Base-by-base conservation (phyloP, 2,113 vertebrate species). In the Pampusana beccarii region DNA sequence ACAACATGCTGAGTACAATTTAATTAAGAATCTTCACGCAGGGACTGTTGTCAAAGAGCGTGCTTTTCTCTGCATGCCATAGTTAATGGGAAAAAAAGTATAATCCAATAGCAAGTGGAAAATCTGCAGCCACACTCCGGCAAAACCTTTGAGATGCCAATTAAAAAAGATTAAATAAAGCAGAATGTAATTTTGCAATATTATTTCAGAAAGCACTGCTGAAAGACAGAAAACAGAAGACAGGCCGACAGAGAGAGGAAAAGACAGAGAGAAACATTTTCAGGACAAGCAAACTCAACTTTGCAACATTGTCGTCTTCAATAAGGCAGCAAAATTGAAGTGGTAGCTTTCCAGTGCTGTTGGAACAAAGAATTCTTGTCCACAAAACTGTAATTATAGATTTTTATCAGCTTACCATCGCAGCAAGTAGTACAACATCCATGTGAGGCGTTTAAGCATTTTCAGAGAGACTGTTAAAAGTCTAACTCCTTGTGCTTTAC, bases 91-190 rank as follows among this genome's bases (percentile, higher is more conserved):
- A 36, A 60, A 74, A 74, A 40, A 56, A 11, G 10, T 44, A 61
- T 82, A 77, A 84, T 60, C 44, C n/a, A 15, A 73, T 53, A 85
- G 38, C 23, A 58, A 90, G 61, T 46, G 16, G 40, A 93, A 93
- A 87, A 72, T 67, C 36, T 67, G 20, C 61, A 80, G 53, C 44
- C 33, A 38, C 34, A 33, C 58, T 73, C 62, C 61, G 53, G 40
- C 64, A 86, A 92, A 89, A 54, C 62, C 48, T 71, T 66, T 71
- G 75, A 86, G 82, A 89, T 36, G 33, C 56, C 78, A 93, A 96
- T 96, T 96, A 87, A 87, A 92, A 80, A 72, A 94, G 82, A 90
- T 95, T 86, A 93, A 94, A 91, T 74, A 90, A 91, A 96, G 44
- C 54, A 44, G 58, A 95, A 81, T 62, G 65, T 33, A 91, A 83